phyloP scores from a whole-genome alignment of 2,797 vertebrate species.

The Pangasius krempfi region DNA sequence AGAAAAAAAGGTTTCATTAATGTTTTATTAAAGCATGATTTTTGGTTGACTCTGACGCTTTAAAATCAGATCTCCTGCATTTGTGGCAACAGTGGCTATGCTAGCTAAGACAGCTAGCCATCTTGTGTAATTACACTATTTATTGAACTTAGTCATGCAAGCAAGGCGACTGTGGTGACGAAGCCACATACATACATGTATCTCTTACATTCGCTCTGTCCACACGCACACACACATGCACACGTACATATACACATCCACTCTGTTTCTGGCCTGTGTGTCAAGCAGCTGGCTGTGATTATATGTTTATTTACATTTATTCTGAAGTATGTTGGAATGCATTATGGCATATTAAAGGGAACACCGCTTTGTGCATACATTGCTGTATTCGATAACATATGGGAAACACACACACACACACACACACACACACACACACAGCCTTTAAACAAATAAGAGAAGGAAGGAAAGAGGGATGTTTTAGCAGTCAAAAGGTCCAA shows the following conservation, averaged over 20 bases:
- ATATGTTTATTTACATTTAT: constrained; percentile 10
- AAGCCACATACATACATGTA: not conserved
- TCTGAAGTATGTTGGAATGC: not conserved
- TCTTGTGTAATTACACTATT: not conserved
- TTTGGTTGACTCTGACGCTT: not conserved
- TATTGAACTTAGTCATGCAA: not conserved
- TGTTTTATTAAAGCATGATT: not conserved
- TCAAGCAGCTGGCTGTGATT: not conserved
- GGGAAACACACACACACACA: constrained; percentile 3
- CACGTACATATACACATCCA: not conserved
- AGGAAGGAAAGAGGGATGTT: constrained; percentile 17
- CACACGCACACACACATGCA: not conserved
- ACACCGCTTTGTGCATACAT: not conserved
- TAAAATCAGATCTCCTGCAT: no score
- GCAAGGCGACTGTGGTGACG: not conserved
- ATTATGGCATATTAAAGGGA: not conserved
- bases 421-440: not conserved
- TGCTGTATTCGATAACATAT: constrained; percentile 12
- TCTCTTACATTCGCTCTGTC: not conserved
- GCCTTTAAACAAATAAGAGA: not conserved
- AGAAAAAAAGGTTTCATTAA: no score
- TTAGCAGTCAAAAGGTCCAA: constrained; percentile 37
- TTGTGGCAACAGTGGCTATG: not conserved
- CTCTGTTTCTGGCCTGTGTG: not conserved
- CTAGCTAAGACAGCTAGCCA: not conserved